Evolutionary conservation across 2,888 invertebrate genomes (phyloP), one percentile per base, ranked within the genome.

Genomic region (Nomada ruficornis): DNA sequence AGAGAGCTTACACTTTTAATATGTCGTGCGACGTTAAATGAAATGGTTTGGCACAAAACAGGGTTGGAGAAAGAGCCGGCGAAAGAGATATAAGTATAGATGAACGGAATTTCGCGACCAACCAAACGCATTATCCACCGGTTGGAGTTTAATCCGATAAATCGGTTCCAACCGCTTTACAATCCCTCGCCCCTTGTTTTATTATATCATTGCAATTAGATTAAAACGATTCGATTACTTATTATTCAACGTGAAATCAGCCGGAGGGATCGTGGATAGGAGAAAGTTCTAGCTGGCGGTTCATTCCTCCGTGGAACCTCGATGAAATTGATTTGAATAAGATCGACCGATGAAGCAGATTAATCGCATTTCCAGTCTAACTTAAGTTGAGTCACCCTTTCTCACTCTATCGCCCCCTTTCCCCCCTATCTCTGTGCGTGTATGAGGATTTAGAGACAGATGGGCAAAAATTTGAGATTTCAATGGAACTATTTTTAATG

Each of bases 321-420:
- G 29, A n/a, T 18, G 67, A 80, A 80, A 80, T 80, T 72, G 80
- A 80, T 80, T 80, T 80, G 71, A 80, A 72, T 80, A 67, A 67
- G 67, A 47, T 15, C 62, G 80, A 50, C 65, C 80, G 80, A 80
- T 67, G 36, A 67, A 80, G 80, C 80, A 63, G 72, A 79, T 80
- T 80, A 80, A 80, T 80, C 64, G 64, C 64, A 78, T 78, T 70
- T 70, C 70, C 79, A 78, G 52, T 52, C 63, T 52, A 44, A 59
- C 64, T 70, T 77, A 5, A 63, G 47, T 57, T 62, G 54, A 70
- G 44, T 76, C 50, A 36, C 7, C 0, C 36, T 36, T 36, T 7
- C 36, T 36, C 36, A 7, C 36, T 36, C 36, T 7, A 36, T 1
- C 36, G 36, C 5, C 7, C 7, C 36, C 7, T 29, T 7, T 0